Evolutionary conservation across 1,140 invertebrate genomes (phyloP), one percentile per base, ranked within the genome.

Genomic region (Atopsyche davidsoni): DNA sequence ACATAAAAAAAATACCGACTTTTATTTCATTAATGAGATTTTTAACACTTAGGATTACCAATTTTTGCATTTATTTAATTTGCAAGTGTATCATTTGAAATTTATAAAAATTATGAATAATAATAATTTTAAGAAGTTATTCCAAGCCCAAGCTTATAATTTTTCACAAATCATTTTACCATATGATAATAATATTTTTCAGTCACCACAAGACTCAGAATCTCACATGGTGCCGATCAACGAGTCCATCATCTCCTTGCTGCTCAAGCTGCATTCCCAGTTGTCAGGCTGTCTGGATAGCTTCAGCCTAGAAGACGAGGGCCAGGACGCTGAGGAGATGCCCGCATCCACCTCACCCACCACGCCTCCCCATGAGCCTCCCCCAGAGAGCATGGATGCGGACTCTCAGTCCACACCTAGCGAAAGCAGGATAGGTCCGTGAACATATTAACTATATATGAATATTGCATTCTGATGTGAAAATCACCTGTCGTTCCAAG

Each of bases 211-310:
- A n/a, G n/a, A 50, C 43, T n/a, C 39, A 62, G 59, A 64, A 69
- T 19, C 72, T 77, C 36, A 79, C 11, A 69, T 77, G 38, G 73
- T 85, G 0, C 75, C 80, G 46, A 75, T 89, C 13, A 88, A 92
- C 59, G 93, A 97, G 67, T 95, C 89, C 50, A 90, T 97, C 42
- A 83, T 97, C 53, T 92, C 92, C 0, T 72, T 97, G 25, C 70
- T 98, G 17, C 72, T 97, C 7, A 94, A 92, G 67, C 74, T 97
- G n/a, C 92, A 97, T 68, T 89, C 89, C 0, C 92, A 96, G 64
- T 69, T 96, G 10, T 87, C 87, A 0, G 88, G 86, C 3, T 74
- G 80, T 25, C 79, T 87, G 4, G 87, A 93, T 62, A 91, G 87
- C 54, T 95, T 75, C 61, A 67, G 72, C 51, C 56, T 75, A 39